These are phyloP conservation scores for Puffinus mauretanicus DNA, from an alignment of 2,113 vertebrate species.

Conservation along the genomic window DNA sequence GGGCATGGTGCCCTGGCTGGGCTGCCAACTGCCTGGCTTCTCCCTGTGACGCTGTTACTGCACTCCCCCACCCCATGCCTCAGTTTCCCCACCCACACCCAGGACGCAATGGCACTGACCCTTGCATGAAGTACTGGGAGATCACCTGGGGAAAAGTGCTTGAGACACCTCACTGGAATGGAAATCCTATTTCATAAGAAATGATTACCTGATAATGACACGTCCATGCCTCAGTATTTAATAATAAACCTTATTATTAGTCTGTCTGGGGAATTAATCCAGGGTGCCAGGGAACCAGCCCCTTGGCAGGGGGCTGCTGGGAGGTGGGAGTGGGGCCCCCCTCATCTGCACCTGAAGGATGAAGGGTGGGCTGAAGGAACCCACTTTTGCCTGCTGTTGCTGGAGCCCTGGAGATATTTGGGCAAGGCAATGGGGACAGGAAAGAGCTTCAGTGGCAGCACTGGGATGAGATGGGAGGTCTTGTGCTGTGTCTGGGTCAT, in stretches of 20 bases:
- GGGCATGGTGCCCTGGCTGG: background rate
- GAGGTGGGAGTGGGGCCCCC: background rate
- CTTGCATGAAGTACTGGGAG: background rate
- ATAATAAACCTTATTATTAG: background rate
- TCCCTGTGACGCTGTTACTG: background rate
- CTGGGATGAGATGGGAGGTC: background rate
- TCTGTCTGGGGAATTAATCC: background rate
- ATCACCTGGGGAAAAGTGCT: background rate
- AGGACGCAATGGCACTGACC: background rate
- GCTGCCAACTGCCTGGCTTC: background rate
- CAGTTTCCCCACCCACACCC: background rate
- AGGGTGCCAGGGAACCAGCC: background rate
- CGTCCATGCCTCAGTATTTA: background rate
- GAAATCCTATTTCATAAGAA: background rate
- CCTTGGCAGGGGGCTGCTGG: background rate
- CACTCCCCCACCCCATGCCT: background rate
- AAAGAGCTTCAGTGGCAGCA: background rate
- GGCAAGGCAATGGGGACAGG: background rate
- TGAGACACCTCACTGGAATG: background rate
- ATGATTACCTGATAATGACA: background rate
- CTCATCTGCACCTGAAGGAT: background rate
- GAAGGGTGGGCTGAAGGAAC: background rate
- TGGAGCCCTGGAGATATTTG: background rate
- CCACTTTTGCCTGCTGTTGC: background rate
- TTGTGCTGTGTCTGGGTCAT: rapidly evolving